Evolutionary conservation across 2,113 vertebrate species (phyloP).

Genomic region (Eleginops maclovinus): DNA sequence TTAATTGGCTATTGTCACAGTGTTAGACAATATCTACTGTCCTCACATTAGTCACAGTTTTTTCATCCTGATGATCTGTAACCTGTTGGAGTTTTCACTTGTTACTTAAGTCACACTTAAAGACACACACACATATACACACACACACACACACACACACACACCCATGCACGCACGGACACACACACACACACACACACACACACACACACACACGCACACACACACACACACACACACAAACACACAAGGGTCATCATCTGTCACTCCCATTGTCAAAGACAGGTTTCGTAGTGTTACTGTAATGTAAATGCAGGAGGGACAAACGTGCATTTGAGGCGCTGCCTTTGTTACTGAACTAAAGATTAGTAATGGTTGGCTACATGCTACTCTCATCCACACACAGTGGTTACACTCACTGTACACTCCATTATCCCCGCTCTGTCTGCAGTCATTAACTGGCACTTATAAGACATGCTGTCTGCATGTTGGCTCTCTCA

Average conservation of each 20-base stretch:
- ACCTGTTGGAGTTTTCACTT: not conserved
- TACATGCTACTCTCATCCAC: slow-evolving; percentile 22
- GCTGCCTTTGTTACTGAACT: slow-evolving; percentile 35
- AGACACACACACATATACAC: no score
- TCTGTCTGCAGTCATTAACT: slow-evolving; percentile 42
- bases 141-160: no score
- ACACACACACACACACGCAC: no score
- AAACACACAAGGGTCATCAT: slow-evolving; percentile 24
- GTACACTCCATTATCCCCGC: slow-evolving; percentile 48
- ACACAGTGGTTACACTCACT: slow-evolving; percentile 43
- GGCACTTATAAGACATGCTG: slow-evolving; percentile 4
- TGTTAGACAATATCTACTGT: slow-evolving; percentile 13
- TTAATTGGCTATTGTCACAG: slow-evolving; percentile 11
- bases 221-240: slow-evolving; percentile 12
- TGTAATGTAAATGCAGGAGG: slow-evolving; percentile 50
- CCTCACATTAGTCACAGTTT: slow-evolving; percentile 23
- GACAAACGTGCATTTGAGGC: slow-evolving; percentile 26
- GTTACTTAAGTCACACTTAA: no score
- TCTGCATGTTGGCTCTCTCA: not conserved
- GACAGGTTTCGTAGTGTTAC: slow-evolving; percentile 37
- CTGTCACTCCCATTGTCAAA: slow-evolving; percentile 15
- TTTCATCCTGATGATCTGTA: slow-evolving; percentile 9
- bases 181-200: no score
- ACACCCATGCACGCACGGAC: no score
- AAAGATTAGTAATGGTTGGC: slow-evolving; percentile 62